Evolutionary conservation across 2,888 invertebrate genomes (phyloP).

Genomic region (Plusia festucae): DNA sequence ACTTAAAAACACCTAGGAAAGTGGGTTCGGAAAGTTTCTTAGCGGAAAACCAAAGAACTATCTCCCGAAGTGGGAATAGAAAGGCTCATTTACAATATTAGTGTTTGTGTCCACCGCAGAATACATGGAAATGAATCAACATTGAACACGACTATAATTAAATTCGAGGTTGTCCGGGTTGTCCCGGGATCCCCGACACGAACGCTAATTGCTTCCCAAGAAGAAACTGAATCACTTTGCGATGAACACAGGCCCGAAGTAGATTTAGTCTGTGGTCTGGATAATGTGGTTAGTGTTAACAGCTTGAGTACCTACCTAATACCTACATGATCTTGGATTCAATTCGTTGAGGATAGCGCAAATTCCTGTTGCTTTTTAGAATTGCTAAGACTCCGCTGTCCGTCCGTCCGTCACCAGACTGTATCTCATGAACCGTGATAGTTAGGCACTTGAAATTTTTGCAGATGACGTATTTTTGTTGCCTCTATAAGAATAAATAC

Average conservation of each 20-base stretch:
- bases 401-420: no score
- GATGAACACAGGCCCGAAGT: conserved; percentile 22
- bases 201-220: conserved; percentile 53
- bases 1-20: no score
- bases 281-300: not conserved
- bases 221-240: conserved; percentile 53
- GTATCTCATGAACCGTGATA: no score
- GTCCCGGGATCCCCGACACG: conserved; percentile 30
- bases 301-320: no score
- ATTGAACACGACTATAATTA: conserved; percentile 42
- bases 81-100: not conserved
- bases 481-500: no score
- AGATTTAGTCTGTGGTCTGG: conserved; percentile 17
- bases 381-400: no score
- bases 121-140: conserved; percentile 33
- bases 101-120: conserved; percentile 8
- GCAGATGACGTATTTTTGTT: no score
- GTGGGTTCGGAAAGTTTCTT: no score
- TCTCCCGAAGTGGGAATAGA: not conserved
- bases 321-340: not conserved
- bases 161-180: conserved; percentile 31
- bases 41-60: no score
- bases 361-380: no score
- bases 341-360: not conserved
- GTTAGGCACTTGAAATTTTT: no score